These are phyloP conservation scores for Euglossa dilemma DNA, from an alignment of 1,140 invertebrate species.

Conservation along the genomic window DNA sequence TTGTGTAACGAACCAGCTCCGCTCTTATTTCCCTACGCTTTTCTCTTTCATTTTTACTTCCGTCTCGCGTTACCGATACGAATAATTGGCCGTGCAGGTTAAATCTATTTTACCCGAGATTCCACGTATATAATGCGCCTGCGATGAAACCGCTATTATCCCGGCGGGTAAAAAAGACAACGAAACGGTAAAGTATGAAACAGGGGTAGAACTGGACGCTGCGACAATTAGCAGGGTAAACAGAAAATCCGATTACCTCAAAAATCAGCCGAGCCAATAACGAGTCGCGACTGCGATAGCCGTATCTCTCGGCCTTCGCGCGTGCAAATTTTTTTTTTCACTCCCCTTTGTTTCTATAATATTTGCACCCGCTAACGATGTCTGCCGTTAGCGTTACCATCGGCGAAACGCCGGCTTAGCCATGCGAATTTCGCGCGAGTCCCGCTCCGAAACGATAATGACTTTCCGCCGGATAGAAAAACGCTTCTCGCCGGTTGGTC, in stretches of 20 bases:
- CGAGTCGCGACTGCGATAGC: not conserved
- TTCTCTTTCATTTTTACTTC: not conserved
- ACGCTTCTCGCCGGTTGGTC: not conserved
- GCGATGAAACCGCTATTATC: not conserved
- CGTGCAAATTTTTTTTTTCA: not conserved
- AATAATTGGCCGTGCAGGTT: not conserved
- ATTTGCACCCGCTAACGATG: slow-evolving; percentile 22
- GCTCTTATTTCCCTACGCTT: too few species aligned
- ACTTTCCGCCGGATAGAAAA: not conserved
- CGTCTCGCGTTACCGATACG: too few species aligned
- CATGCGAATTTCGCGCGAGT: not conserved
- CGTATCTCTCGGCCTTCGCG: not conserved
- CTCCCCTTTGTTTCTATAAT: not conserved
- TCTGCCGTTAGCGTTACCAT: not conserved
- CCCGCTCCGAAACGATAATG: not conserved
- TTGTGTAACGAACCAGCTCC: not conserved
- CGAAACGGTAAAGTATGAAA: not conserved
- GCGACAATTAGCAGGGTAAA: slow-evolving; percentile 35
- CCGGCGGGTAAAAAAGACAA: not conserved
- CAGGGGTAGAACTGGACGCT: not conserved
- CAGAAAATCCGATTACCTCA: slow-evolving; percentile 23
- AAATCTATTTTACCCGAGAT: not conserved
- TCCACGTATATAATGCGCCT: not conserved
- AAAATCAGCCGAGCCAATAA: slow-evolving; percentile 22
- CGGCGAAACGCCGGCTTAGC: not conserved